Evolutionary conservation across 2,113 vertebrate genomes (phyloP).

Genomic region (Epinephelus moara): DNA sequence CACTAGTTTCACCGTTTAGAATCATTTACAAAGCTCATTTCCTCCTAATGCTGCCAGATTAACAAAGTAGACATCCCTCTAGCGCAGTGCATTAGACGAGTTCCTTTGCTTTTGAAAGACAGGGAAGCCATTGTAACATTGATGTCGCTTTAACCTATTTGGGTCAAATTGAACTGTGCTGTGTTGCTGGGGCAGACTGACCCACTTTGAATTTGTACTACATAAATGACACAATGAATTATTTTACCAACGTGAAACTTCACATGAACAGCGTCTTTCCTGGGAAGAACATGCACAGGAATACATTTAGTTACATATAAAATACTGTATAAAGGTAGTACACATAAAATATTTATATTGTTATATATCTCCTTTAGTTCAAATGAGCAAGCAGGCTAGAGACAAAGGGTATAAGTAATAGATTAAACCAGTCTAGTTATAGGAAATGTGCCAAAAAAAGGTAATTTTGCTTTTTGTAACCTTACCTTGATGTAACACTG

Average conservation of each 20-base stretch:
- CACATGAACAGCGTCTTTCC: neutral
- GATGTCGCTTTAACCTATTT: slow-evolving; percentile 46
- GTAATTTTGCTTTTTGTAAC: neutral
- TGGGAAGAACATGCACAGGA: too few relatives aligned
- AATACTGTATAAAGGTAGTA: too few relatives aligned
- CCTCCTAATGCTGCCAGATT: neutral
- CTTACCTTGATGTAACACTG: neutral
- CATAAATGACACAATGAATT: slow-evolving; percentile 3
- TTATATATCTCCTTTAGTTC: too few relatives aligned
- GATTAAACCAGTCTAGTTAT: neutral
- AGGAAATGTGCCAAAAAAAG: neutral
- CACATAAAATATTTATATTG: too few relatives aligned
- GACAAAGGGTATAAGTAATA: too few relatives aligned
- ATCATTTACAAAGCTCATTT: neutral
- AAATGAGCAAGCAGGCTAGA: too few relatives aligned
- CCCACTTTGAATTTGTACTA: slow-evolving; percentile 27
- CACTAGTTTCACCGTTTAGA: neutral
- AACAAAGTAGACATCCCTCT: too few relatives aligned
- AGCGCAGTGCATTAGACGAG: neutral
- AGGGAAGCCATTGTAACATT: neutral
- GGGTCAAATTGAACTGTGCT: slow-evolving; percentile 41
- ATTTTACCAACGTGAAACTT: slow-evolving; percentile 10
- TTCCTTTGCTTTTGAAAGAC: slow-evolving; percentile 1
- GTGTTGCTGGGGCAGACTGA: slow-evolving; percentile 34
- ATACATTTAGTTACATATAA: too few relatives aligned